phyloP scores from a whole-genome alignment of 2,888 invertebrate species.

The Sipha maydis region DNA sequence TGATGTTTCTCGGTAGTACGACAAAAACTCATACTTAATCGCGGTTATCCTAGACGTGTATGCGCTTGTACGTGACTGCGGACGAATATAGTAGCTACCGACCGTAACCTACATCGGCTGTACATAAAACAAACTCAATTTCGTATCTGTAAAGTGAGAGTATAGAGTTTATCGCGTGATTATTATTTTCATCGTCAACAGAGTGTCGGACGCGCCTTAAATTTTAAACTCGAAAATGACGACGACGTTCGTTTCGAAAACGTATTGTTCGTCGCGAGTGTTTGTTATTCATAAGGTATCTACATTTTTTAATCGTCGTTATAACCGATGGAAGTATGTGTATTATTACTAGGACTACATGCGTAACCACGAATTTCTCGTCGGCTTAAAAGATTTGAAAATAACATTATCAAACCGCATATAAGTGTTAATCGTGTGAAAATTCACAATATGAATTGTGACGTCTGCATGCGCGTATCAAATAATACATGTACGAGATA shows the following conservation, averaged over 20 bases:
- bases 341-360: neutral
- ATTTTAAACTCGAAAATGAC: neutral
- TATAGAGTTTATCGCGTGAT: neutral
- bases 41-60: neutral
- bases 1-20: neutral
- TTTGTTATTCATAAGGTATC: no score
- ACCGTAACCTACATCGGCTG: constrained; percentile 26
- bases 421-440: neutral
- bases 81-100: neutral
- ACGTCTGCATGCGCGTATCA: neutral
- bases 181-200: constrained; percentile 4
- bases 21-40: neutral
- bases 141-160: constrained; percentile 34
- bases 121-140: neutral
- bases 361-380: neutral
- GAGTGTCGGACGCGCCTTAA: constrained; percentile 4
- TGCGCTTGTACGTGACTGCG: neutral
- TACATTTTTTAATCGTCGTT: neutral
- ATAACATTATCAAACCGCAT: neutral
- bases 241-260: neutral
- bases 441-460: neutral
- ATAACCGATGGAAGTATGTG: neutral
- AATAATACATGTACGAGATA: neutral
- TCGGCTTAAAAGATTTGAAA: neutral
- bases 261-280: neutral